Evolutionary conservation across 2,113 vertebrate genomes (phyloP), one percentile per base, ranked within the genome.

Genomic region (Tyrannus savana): DNA sequence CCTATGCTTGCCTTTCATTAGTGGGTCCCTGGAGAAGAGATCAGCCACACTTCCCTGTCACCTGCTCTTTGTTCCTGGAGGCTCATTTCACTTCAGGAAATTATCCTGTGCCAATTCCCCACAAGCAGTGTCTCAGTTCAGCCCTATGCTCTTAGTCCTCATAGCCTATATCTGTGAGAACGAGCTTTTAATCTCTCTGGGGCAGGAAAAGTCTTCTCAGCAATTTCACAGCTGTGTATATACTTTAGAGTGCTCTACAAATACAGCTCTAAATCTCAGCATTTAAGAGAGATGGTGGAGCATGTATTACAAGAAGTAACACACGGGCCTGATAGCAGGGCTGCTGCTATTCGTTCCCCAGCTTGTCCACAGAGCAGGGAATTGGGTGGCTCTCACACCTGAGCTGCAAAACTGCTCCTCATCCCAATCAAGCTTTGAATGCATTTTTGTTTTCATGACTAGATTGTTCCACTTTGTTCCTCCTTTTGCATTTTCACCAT

Each of bases 211-310:
- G 53, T 75, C 86, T 83, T 85, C 91, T 94, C 92, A 93, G 86
- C 83, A 84, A 28, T 96, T 95, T 76, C 84, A 94, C 90, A 96
- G 92, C 88, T 93, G 90, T 84, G 85, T 94, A 82, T 95, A 86
- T 89, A 86, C 39, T 89, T 95, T 28, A 63, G 72, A 88, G 83
- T 71, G 42, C 64, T 93, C 84, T 84, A 66, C 72, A 89, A 94
- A 96, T 88, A 84, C 53, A 58, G 35, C 49, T 75, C 53, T 83
- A 74, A 81, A 75, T 80, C 53, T 90, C 60, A 64, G 44, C 14
- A 25, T 90, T 92, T 84, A 44, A 80, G 68, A 88, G 52, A 79
- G 56, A 59, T 41, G 73, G 33, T 30, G 39, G 27, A 93, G 37
- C 14, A 30, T 19, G 7, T 37, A 59, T 81, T 64, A 63, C 28